phyloP scores from a whole-genome alignment of 2,113 vertebrate genomes.

The Mastomys coucha region DNA sequence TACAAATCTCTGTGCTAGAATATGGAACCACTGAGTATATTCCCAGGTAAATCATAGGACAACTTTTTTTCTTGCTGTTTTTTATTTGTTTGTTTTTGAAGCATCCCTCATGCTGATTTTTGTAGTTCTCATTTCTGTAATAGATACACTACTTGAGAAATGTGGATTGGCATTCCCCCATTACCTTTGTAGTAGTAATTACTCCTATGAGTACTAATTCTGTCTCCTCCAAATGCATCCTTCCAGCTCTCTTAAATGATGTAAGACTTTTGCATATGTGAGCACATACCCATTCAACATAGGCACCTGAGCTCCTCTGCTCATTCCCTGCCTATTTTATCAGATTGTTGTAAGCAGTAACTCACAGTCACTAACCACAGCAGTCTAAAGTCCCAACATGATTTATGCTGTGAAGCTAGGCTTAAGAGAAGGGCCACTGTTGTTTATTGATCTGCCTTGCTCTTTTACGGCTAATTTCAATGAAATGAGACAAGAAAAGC shows the following conservation, averaged over 20 bases:
- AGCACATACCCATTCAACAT: neutral
- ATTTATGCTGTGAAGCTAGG: neutral
- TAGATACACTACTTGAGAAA: neutral
- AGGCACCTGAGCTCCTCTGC: neutral
- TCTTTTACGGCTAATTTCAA: constrained; percentile 13
- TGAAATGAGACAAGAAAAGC: constrained; percentile 30
- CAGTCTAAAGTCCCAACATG: neutral
- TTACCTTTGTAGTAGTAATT: neutral
- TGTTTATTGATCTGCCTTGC: neutral
- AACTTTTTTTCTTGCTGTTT: neutral
- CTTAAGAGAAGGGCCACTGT: constrained; percentile 17
- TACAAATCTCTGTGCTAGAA: neutral
- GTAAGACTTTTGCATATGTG: neutral
- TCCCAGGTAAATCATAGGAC: neutral
- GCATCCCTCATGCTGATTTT: neutral
- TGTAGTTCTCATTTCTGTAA: neutral
- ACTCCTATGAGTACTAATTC: neutral
- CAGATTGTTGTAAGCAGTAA: neutral
- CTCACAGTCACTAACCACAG: neutral
- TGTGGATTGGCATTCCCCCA: neutral
- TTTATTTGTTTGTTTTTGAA: neutral
- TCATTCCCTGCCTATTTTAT: neutral
- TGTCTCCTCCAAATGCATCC: constrained; percentile 13
- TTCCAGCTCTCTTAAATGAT: neutral
- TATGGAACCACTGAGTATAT: neutral